Conservation (phyloP, 2,888 invertebrate genomes). For the Dusona sp. region DNA sequence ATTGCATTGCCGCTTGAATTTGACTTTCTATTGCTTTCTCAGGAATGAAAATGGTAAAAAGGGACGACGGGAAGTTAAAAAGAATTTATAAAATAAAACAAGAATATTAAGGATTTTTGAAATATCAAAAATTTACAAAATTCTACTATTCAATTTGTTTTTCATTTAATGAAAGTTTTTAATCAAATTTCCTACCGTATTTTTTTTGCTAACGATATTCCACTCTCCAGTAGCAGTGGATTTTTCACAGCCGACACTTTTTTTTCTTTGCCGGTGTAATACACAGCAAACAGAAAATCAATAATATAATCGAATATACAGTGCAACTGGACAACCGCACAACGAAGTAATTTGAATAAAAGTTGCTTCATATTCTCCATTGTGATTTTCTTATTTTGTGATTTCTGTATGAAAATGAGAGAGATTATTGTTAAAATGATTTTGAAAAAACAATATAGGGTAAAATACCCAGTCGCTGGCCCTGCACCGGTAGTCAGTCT, state of each 20-base stretch:
- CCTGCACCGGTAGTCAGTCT: no score
- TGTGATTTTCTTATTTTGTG: constrained; percentile 36
- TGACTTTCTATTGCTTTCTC: not conserved
- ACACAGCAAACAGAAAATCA: constrained; percentile 84
- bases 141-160: not conserved
- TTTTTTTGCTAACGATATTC: constrained; percentile 88
- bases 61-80: not conserved
- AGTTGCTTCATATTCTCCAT: constrained; percentile 69
- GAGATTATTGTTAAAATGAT: not conserved
- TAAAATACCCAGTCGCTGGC: no score
- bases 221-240: constrained; percentile 87
- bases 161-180: not conserved
- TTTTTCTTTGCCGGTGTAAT: constrained; percentile 82
- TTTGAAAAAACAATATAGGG: no score
- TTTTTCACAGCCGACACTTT: constrained; percentile 84
- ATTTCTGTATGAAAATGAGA: constrained; percentile 30
- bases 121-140: not conserved
- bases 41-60: not conserved
- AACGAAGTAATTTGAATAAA: constrained; percentile 73
- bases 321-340: constrained; percentile 78
- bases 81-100: not conserved
- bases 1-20: not conserved
- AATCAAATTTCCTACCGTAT: constrained; percentile 85
- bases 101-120: no score
- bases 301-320: constrained; percentile 84